Evolutionary conservation across 1,140 invertebrate genomes (phyloP), one percentile per base, ranked within the genome.

Genomic region (Drosophila subobscura): DNA sequence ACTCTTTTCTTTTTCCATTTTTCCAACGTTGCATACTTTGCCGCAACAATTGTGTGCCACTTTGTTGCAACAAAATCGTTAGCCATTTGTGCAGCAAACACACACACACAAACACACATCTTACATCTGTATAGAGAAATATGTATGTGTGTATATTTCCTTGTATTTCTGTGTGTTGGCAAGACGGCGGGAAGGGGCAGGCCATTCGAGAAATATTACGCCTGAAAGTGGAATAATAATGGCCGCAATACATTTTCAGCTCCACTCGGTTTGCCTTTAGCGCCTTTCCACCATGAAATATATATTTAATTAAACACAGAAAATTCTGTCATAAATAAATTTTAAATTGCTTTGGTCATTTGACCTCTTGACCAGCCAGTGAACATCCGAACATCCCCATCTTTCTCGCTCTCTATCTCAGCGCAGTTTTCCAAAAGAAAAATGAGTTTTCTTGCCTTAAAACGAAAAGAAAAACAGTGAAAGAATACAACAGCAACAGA

Each of bases 241-340:
- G 54, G 45, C 12, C 41, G 20, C 25, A 16, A 56, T 40, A 29
- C 29, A 45, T 47, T 70, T 54, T 55, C 27, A 29, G 33, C 61
- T 64, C 29, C 25, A n/a, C n/a, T 61, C 22, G 61, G 22, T 33
- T 70, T 60, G 33, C 33, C 33, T 37, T 37, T 12, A 4, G 3
- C 10, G 33, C 3, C 33, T 37, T 37, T 12, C 12, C 12, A 37
- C 23, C 61, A 60, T 63, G 50, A 63, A 63, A 72, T 58, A 77
- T 66, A 72, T 66, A 66, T 86, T 88, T 85, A 81, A 88, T 85
- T 85, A 85, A 88, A 81, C 51, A 68, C 33, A 68, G 56, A 54
- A 65, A 71, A 70, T 72, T 51, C 50, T 40, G 55, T 68, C 68
- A 71, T 86, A 85, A 80, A 80, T 77, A 85, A 77, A 80, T 66